Evolutionary conservation across 2,113 vertebrate species (phyloP).

Genomic region (Scopus umbretta): DNA sequence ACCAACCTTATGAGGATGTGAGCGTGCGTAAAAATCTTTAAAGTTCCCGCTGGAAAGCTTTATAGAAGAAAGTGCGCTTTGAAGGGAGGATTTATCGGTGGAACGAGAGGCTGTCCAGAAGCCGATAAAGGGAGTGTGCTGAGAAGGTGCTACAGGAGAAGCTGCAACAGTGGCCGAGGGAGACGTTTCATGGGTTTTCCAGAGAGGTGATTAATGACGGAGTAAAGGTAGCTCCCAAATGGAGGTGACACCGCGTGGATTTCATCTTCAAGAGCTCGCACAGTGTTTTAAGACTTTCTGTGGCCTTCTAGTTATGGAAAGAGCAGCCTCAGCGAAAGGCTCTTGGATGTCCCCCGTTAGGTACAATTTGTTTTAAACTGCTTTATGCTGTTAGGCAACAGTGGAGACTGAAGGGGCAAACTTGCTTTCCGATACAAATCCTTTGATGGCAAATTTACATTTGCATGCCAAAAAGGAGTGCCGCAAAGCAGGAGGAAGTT

Average conservation of each 20-base stretch:
- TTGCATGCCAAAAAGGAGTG: neutral
- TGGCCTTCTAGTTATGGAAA: neutral
- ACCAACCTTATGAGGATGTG: neutral
- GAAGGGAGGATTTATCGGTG: neutral
- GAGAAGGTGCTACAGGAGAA: neutral
- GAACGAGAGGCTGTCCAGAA: neutral
- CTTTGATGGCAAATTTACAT: neutral
- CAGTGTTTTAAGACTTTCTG: neutral
- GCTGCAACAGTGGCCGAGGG: neutral
- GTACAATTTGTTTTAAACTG: neutral
- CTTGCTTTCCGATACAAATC: neutral
- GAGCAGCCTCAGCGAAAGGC: neutral
- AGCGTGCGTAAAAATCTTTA: neutral
- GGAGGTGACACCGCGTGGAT: neutral
- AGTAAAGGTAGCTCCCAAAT: no score
- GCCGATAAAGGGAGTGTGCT: neutral
- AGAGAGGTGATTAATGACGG: neutral
- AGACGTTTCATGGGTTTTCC: neutral
- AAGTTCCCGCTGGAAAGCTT: neutral
- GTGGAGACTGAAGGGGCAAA: neutral
- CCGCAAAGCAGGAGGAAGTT: neutral
- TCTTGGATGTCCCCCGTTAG: no score
- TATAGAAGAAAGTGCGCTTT: neutral
- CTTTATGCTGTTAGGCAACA: neutral
- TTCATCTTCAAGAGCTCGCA: neutral